Evolutionary conservation across 2,888 invertebrate species (phyloP).

Genomic region (Antitype chi): DNA sequence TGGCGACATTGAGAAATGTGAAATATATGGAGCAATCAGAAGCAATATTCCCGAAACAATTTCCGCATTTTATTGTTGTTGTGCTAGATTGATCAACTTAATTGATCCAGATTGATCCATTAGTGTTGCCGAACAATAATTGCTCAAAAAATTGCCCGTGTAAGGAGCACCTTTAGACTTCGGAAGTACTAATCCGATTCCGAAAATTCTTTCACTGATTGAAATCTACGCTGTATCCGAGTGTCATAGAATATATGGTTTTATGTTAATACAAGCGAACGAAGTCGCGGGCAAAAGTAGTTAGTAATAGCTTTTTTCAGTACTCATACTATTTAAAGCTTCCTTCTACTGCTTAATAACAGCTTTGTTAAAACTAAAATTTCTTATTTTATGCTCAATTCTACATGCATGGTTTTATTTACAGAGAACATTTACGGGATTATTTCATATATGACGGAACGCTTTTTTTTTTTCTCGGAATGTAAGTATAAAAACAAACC

Average conservation of each 20-base stretch:
- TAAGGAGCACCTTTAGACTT: no score
- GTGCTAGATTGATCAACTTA: no score
- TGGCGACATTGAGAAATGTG: no score
- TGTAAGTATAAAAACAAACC: constrained; percentile 3
- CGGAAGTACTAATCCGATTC: not conserved
- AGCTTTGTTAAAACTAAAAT: not conserved
- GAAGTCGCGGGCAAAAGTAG: not conserved
- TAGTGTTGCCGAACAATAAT: no score
- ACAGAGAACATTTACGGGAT: not conserved
- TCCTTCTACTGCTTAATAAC: not conserved
- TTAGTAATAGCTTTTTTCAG: not conserved
- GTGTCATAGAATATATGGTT: not conserved
- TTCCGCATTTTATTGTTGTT: no score
- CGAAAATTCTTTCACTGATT: not conserved
- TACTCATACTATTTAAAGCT: not conserved
- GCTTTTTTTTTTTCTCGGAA: fast-evolving
- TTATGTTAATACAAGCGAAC: not conserved
- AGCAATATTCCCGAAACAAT: no score
- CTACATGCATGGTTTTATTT: not conserved
- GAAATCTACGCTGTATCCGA: not conserved
- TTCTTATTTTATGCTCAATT: not conserved
- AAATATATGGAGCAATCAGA: no score
- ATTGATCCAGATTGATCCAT: no score
- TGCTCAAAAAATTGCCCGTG: no score
- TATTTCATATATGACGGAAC: not conserved